Conservation (phyloP, 2,888 invertebrate genomes). For the Caradrina clavipalpis region DNA sequence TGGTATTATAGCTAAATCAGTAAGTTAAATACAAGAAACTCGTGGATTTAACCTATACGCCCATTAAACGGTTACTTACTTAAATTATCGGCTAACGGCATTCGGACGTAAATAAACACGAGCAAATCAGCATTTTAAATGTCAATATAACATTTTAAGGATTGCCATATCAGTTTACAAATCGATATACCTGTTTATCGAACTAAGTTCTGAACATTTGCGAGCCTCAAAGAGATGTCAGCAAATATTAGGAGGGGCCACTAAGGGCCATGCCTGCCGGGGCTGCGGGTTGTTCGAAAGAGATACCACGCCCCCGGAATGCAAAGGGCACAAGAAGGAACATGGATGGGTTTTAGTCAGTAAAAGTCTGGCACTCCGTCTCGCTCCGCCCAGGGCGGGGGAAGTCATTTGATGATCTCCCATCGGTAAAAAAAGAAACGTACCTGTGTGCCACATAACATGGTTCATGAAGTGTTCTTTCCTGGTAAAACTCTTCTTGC, state of each 20-base stretch:
- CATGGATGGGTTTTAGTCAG: too few species aligned
- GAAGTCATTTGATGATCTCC: too few species aligned
- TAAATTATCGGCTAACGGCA: background rate
- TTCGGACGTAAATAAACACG: conserved; percentile 8
- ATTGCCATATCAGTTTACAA: conserved; percentile 39
- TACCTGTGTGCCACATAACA: conserved; percentile 95
- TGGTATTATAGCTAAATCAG: background rate
- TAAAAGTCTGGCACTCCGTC: too few species aligned
- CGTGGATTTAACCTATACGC: background rate
- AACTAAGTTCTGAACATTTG: background rate
- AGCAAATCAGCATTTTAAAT: conserved; percentile 33
- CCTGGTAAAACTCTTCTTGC: conserved; percentile 94
- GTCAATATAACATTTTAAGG: conserved; percentile 30
- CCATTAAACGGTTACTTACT: conserved; percentile 6
- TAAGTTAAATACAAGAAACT: background rate
- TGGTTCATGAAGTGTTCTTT: conserved; percentile 95
- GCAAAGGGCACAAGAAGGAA: too few species aligned
- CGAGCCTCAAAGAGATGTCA: too few species aligned
- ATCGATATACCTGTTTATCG: conserved; percentile 24
- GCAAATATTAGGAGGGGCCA: too few species aligned
- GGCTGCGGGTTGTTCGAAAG: too few species aligned
- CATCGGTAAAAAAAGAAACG: too few species aligned
- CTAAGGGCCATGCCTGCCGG: too few species aligned
- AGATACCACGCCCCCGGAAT: too few species aligned
- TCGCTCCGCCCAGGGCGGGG: too few species aligned